Evolutionary conservation across 2,797 vertebrate species (phyloP).

Genomic region (Bovichtus variegatus): DNA sequence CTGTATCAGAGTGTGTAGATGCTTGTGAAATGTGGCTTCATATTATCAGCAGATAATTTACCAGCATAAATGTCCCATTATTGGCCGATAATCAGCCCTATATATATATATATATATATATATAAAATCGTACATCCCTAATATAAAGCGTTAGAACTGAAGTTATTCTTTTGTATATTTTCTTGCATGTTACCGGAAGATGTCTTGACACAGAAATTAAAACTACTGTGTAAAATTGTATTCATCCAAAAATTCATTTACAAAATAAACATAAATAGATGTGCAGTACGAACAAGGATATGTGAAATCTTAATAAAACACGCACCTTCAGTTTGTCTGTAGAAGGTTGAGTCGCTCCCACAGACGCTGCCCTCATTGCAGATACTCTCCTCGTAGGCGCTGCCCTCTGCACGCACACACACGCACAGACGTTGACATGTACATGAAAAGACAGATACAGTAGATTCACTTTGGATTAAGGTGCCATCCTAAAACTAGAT

Average conservation of each 20-base stretch:
- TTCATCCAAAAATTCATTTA: neutral
- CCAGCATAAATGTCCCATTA: too few relatives aligned
- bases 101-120: too few relatives aligned
- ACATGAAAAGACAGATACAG: conserved; percentile 12
- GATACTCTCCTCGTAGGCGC: conserved; percentile 88
- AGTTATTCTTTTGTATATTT: neutral
- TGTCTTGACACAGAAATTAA: neutral
- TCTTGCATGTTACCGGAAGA: neutral
- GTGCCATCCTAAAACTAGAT: conserved; percentile 8
- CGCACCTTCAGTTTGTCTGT: conserved; percentile 92
- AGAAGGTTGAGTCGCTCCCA: conserved; percentile 93
- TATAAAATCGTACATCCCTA: too few relatives aligned
- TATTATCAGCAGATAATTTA: too few relatives aligned
- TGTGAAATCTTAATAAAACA: neutral
- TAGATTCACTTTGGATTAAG: neutral
- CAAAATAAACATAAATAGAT: neutral
- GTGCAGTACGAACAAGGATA: neutral
- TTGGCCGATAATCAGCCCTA: too few relatives aligned
- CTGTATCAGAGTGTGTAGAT: too few relatives aligned
- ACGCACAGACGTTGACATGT: conserved; percentile 35
- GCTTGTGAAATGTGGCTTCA: too few relatives aligned
- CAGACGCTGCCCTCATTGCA: conserved; percentile 90
- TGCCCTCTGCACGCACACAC: conserved; percentile 83
- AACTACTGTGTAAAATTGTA: neutral
- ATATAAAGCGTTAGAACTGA: too few relatives aligned